Percentiles rank a stretch among this genome's conserved stretches.
phyloP scores from a whole-genome alignment of 2,113 vertebrate species.

The Sorex araneus region DNA sequence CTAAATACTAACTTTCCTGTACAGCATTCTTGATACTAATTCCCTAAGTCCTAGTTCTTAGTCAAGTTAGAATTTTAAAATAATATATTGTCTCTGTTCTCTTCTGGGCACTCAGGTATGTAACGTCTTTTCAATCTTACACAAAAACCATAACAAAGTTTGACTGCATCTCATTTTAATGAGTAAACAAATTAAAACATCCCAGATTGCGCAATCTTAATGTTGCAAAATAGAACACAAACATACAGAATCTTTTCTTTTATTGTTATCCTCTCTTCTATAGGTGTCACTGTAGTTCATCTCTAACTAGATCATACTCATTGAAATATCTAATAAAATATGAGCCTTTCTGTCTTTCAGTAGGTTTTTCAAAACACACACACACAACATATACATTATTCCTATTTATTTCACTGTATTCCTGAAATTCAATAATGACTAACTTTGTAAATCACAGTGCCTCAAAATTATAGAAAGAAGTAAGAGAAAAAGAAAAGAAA shows the following conservation, averaged over 20 bases:
- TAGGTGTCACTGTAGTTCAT: no score
- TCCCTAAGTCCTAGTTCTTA: background rate
- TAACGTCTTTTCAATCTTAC: background rate
- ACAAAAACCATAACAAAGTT: background rate
- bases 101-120: background rate
- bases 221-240: background rate
- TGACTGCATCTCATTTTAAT: background rate
- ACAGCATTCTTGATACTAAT: background rate
- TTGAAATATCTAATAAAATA: background rate
- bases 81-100: constrained; percentile 2
- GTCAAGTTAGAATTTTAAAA: background rate
- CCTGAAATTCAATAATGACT: no score
- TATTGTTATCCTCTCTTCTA: background rate
- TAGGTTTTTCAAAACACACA: background rate
- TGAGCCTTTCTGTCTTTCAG: constrained; percentile 10
- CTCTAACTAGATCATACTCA: background rate
- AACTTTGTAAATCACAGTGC: no score
- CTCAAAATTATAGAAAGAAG: no score
- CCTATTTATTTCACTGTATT: background rate
- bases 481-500: background rate
- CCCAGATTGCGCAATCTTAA: background rate
- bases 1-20: constrained; percentile 30
- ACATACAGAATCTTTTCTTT: background rate
- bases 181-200: background rate
- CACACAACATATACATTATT: background rate